Evolutionary conservation across 2,888 invertebrate genomes (phyloP).

Genomic region (Leptopterna dolabrata): DNA sequence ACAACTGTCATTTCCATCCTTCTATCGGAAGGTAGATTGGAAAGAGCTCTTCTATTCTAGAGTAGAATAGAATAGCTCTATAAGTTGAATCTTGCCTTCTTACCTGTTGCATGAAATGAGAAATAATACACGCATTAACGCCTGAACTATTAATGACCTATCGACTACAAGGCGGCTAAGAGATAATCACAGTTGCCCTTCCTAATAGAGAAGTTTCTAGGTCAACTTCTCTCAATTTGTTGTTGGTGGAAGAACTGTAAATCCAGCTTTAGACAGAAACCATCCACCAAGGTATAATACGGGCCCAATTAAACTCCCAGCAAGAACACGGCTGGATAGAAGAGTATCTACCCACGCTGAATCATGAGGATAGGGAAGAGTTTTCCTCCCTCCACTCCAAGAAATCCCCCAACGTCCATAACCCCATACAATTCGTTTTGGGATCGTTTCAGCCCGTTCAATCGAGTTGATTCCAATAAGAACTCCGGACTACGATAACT

Average conservation of each 20-base stretch:
- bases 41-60: too few species aligned
- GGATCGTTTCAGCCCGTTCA: neutral
- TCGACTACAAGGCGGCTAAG: too few species aligned
- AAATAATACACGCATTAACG: too few species aligned
- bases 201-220: neutral
- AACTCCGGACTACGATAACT: neutral
- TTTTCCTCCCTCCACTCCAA: neutral
- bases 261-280: neutral
- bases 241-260: neutral
- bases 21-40: too few species aligned
- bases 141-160: too few species aligned
- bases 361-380: neutral
- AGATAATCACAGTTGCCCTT: neutral
- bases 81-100: too few species aligned
- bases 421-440: conserved; percentile 1
- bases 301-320: neutral
- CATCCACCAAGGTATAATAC: neutral
- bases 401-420: neutral
- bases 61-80: too few species aligned
- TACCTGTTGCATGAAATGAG: too few species aligned
- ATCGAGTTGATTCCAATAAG: conserved; percentile 7
- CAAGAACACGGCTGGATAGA: neutral
- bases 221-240: neutral
- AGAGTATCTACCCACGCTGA: neutral
- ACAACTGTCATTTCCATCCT: too few species aligned